Conservation (phyloP, 2,888 invertebrate genomes). For the Melikaiella ostensackeni region DNA sequence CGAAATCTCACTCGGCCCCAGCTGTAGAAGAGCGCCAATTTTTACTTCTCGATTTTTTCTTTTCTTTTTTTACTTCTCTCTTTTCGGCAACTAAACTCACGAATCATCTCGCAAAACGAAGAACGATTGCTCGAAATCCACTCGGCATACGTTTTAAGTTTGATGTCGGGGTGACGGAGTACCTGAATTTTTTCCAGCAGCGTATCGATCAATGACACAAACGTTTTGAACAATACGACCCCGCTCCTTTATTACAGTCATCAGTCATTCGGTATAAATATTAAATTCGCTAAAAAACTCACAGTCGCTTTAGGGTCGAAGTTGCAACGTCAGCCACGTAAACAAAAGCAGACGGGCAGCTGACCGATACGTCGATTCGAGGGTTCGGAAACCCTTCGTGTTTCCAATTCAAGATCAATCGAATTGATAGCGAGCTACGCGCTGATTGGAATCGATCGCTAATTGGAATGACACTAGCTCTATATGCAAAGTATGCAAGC, state of each 20-base stretch:
- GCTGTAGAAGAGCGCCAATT: not conserved
- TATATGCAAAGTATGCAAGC: conserved; percentile 33
- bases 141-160: conserved; percentile 30
- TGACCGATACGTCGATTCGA: conserved; percentile 63
- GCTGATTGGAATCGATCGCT: conserved; percentile 35
- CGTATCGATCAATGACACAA: conserved; percentile 77
- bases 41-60: not conserved
- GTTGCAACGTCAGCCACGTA: conserved; percentile 74
- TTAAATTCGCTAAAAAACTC: conserved; percentile 76
- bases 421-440: conserved; percentile 28
- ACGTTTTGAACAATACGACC: conserved; percentile 74
- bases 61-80: conserved; percentile 18
- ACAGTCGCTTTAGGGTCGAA: conserved; percentile 69
- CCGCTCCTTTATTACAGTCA: conserved; percentile 76
- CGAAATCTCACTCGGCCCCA: conserved; percentile 65
- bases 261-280: conserved; percentile 78
- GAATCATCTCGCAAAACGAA: conserved; percentile 41
- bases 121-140: conserved; percentile 48
- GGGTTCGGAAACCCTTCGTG: conserved; percentile 29
- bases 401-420: conserved; percentile 31
- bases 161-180: conserved; percentile 42
- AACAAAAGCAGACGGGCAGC: conserved; percentile 69
- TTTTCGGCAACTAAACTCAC: conserved; percentile 25
- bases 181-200: conserved; percentile 45
- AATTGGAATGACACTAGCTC: conserved; percentile 29